A percentile compares a stretch with the other conserved stretches of the same genome.
Conservation (phyloP, 2,888 invertebrate genomes). For the Ormyrus nitidulus region DNA sequence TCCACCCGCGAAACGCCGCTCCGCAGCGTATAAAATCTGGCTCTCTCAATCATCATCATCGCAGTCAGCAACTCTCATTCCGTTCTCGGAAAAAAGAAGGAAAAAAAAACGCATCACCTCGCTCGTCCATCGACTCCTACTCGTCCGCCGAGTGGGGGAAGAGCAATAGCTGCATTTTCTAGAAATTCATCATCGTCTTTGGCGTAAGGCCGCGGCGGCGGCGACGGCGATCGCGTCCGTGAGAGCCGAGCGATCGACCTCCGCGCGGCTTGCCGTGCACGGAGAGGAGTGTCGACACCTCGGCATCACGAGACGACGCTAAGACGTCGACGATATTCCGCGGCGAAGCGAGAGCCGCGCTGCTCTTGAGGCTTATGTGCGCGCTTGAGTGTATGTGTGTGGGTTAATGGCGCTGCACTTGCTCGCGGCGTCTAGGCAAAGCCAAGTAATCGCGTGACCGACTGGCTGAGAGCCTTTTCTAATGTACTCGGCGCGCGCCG, state of each 20-base stretch:
- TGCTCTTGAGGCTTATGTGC: background rate
- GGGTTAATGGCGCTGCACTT: background rate
- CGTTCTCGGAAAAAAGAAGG: background rate
- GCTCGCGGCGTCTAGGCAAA: background rate
- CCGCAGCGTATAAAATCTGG: no score
- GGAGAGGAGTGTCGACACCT: slow-evolving; percentile 41
- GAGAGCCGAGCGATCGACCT: slow-evolving; percentile 48
- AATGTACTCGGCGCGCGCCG: background rate
- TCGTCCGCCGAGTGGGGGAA: background rate
- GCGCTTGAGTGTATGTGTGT: background rate
- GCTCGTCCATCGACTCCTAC: slow-evolving; percentile 19
- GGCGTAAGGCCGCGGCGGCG: background rate
- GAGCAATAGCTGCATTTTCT: slow-evolving; percentile 26
- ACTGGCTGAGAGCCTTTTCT: background rate
- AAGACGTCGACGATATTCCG: no score
- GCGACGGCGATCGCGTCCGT: slow-evolving; percentile 19
- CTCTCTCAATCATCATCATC: background rate
- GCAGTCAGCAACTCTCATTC: background rate
- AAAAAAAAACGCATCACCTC: background rate
- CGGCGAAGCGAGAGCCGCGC: no score
- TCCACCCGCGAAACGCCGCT: no score
- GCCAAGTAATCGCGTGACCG: background rate
- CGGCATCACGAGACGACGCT: background rate
- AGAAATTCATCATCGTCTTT: slow-evolving; percentile 31
- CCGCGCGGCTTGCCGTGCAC: slow-evolving; percentile 13